These are phyloP conservation scores for Acrocyrtus sp. DNA, from an alignment of 2,888 invertebrate genomes.

Conservation along the genomic window DNA sequence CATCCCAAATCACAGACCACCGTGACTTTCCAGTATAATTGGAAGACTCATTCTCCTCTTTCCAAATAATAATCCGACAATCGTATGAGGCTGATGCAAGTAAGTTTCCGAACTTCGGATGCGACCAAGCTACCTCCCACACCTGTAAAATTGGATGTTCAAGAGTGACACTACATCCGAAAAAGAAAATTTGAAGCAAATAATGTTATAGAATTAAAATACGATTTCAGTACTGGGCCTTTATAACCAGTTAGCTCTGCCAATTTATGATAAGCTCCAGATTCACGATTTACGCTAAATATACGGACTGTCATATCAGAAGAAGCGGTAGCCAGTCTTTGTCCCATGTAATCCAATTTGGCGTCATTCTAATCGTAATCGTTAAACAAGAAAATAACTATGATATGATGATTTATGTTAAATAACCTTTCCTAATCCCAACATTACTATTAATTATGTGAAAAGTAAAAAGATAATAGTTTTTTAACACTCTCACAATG, in stretches of 20 bases:
- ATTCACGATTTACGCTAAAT: constrained; percentile 84
- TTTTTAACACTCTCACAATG: constrained; percentile 3
- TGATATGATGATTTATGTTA: no score
- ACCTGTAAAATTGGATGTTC: constrained; percentile 70
- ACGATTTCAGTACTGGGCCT: constrained; percentile 64
- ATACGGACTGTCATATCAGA: constrained; percentile 97
- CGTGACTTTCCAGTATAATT: constrained; percentile 92
- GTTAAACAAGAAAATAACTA: no score
- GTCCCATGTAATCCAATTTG: constrained; percentile 96
- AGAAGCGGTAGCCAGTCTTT: constrained; percentile 96
- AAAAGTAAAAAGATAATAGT: no score
- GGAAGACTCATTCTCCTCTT: constrained; percentile 89
- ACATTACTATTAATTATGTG: no score
- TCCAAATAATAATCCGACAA: constrained; percentile 98
- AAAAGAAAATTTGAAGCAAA: no score
- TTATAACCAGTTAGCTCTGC: constrained; percentile 91
- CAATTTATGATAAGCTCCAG: constrained; percentile 87
- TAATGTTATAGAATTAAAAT: no score
- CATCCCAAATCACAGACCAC: constrained; percentile 93
- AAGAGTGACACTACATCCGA: no score
- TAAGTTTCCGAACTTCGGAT: constrained; percentile 94
- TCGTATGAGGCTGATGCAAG: constrained; percentile 99
- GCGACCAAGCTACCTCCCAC: constrained; percentile 99
- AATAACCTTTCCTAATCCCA: no score
- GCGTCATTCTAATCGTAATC: constrained; percentile 83